These are phyloP conservation scores for Glareola pratincola DNA, from an alignment of 2,113 vertebrate genomes.

Conservation along the genomic window DNA sequence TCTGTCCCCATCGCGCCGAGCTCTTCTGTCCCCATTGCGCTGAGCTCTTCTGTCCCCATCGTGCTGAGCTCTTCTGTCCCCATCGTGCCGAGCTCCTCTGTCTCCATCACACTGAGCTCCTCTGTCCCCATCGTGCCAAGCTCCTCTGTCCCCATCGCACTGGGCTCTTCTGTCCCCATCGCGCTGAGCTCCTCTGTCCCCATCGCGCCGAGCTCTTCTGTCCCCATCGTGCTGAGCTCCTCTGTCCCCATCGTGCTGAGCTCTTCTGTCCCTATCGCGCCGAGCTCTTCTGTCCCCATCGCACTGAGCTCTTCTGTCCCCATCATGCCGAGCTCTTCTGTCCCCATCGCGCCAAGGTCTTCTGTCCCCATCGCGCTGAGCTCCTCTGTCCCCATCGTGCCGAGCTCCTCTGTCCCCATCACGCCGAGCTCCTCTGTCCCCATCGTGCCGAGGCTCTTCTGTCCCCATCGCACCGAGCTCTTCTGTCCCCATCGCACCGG, in stretches of 20 bases:
- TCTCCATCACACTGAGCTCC: fast-evolving
- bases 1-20: not conserved
- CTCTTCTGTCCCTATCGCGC: fast-evolving
- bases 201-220: too few relatives aligned
- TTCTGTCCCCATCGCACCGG: not conserved
- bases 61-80: not conserved
- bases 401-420: not conserved
- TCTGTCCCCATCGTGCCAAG: not conserved
- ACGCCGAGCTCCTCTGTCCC: not conserved
- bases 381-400: not conserved
- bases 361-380: too few relatives aligned
- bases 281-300: not conserved
- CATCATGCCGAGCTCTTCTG: fast-evolving
- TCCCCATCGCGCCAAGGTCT: fast-evolving
- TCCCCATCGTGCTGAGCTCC: too few relatives aligned
- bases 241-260: not conserved
- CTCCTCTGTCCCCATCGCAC: fast-evolving
- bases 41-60: not conserved
- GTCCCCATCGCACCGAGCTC: not conserved
- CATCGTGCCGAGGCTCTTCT: fast-evolving
- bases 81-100: not conserved
- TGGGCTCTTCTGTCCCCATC: too few relatives aligned
- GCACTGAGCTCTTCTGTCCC: not conserved
- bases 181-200: not conserved
- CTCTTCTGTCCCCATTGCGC: not conserved